Conservation (phyloP, 2,888 invertebrate genomes). For the Drosophila prostipennis region DNA sequence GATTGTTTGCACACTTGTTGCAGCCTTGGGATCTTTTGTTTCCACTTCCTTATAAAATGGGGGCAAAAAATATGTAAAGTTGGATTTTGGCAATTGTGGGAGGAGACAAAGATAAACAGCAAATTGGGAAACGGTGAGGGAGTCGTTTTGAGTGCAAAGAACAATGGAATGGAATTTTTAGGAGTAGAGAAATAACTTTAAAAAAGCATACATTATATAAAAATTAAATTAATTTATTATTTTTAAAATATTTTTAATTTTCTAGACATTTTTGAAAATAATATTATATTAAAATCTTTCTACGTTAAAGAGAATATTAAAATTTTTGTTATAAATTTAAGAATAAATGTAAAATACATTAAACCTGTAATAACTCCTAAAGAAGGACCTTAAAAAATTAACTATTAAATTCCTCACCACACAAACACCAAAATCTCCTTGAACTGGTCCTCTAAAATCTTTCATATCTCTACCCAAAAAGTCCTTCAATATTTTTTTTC, state of each 20-base stretch:
- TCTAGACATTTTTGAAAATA: too few species aligned
- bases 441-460: neutral
- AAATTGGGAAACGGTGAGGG: neutral
- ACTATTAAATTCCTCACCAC: too few species aligned
- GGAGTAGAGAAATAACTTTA: neutral
- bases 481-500: neutral
- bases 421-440: neutral
- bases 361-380: too few species aligned
- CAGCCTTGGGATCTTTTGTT: constrained; percentile 11
- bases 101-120: neutral
- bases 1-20: constrained; percentile 56
- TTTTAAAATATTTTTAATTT: too few species aligned
- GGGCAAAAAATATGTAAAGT: neutral
- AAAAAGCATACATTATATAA: neutral
- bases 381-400: too few species aligned
- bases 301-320: too few species aligned
- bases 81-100: neutral
- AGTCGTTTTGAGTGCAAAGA: neutral
- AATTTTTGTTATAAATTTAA: too few species aligned
- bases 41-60: neutral
- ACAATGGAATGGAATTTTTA: neutral
- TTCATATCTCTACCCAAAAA: too few species aligned
- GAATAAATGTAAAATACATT: too few species aligned
- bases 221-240: too few species aligned
- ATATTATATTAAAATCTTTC: too few species aligned